Base-by-base conservation (phyloP, 1,140 invertebrate genomes). In the Macrotrachela quadricornifera region DNA sequence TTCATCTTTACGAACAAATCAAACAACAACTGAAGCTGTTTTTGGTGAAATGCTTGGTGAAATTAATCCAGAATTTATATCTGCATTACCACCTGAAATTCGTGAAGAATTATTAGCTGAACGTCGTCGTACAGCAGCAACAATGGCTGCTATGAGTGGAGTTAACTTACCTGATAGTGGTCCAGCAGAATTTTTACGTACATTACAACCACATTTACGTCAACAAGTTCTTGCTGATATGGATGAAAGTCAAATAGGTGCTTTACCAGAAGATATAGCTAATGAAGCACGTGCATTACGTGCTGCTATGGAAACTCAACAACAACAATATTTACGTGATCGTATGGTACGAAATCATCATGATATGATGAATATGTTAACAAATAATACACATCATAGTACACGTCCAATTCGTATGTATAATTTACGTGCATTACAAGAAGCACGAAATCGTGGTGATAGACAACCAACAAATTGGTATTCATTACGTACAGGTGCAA, bases 61-160 rank as follows among this genome's bases (percentile, higher is more conserved):
- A 69, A 83, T 90, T 0, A 88, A 82, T 70, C 81, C 84, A 0
- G 86, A 90, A 63, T 90, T 90, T 65, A 70, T 91, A 39, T 84
- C 84, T 30, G 86, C 86, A 6, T 63, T 91, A 14, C 86, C 86
- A 15, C 82, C 83, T 0, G 78, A 80, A 18, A 82, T 91, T 48
- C 85, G 90, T 70, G 84, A 88, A 67, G 86, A 91, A 70, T 71
- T 86, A 1, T 66, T 86, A 1, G 80, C 83, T 30, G 83, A 86
- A 62, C 83, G 87, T 65, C 71, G 83, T 50, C 45, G 46, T 47
- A 45, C 64, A 17, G 57, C 60, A 15, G 62, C 63, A 1, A 56
- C 62, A 13, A 18, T 39, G 57, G 78, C 78, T 3, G 79, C 80
- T 8, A 76, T 79, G 1, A 81, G 81, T 1, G 81, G 85, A 57